phyloP scores from a whole-genome alignment of 2,888 invertebrate species.

The Oxytorus armatus region DNA sequence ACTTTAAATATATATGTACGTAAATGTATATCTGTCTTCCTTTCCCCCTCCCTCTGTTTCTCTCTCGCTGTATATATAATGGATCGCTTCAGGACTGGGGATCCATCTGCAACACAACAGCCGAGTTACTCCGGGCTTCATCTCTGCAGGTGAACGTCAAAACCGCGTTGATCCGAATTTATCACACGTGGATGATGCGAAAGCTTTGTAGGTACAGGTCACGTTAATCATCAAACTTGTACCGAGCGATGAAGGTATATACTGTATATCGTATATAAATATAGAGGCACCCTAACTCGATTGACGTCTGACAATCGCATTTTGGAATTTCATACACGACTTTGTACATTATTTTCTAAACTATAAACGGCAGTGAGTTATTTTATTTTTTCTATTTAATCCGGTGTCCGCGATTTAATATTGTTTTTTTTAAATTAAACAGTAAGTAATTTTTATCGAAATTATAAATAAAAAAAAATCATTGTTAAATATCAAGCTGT shows the following conservation, averaged over 20 bases:
- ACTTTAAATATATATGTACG: constrained; percentile 7
- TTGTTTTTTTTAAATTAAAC: no score
- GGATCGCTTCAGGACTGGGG: constrained; percentile 16
- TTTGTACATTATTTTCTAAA: no score
- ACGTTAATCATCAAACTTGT: constrained; percentile 61
- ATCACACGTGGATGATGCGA: constrained; percentile 58
- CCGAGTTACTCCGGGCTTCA: constrained; percentile 38
- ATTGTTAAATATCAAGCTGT: no score
- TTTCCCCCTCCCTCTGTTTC: not conserved
- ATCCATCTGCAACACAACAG: constrained; percentile 59
- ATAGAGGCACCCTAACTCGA: not conserved
- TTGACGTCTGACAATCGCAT: not conserved
- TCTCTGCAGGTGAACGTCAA: constrained; percentile 58
- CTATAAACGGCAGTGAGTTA: no score
- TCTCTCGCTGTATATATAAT: constrained; percentile 13
- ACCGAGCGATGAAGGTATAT: not conserved
- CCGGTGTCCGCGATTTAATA: no score
- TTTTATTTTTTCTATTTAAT: no score
- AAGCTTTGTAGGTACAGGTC: constrained; percentile 50
- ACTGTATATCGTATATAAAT: not conserved
- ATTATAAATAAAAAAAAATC: no score
- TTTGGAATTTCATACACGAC: no score
- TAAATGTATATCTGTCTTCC: not conserved
- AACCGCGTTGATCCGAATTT: constrained; percentile 63
- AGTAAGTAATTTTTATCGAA: no score